A percentile compares a stretch with the other conserved stretches of the same genome.
Evolutionary conservation across 2,113 vertebrate genomes (phyloP).

Genomic region (Platysteira castanea): DNA sequence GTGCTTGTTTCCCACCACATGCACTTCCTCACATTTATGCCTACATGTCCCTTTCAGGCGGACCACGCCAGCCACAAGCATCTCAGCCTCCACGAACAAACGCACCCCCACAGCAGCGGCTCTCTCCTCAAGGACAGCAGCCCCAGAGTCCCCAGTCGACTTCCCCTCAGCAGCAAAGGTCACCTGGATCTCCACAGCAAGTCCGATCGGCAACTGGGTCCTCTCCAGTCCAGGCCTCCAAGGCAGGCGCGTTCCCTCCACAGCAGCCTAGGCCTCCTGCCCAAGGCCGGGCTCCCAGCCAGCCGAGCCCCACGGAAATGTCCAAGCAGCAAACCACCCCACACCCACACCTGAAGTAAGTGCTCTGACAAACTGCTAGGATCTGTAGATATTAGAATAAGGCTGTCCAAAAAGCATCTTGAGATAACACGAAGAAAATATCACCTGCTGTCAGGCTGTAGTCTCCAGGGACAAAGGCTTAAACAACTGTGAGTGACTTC

Average conservation of each 20-base stretch:
- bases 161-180: slow-evolving; percentile 86
- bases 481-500: background rate
- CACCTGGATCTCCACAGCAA: slow-evolving; percentile 90
- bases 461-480: background rate
- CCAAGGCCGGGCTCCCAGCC: slow-evolving; percentile 73
- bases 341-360: slow-evolving; percentile 90
- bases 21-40: background rate
- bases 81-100: slow-evolving; percentile 66
- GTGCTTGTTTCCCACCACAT: background rate
- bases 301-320: slow-evolving; percentile 67
- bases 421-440: background rate
- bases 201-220: slow-evolving; percentile 80
- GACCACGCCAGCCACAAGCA: slow-evolving; percentile 78
- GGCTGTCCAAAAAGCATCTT: background rate
- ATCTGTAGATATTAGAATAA: background rate
- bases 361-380: background rate
- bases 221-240: slow-evolving; percentile 87
- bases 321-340: slow-evolving; percentile 75
- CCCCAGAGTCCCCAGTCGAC: slow-evolving; percentile 74
- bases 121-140: slow-evolving; percentile 80
- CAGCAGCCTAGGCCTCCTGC: slow-evolving; percentile 67
- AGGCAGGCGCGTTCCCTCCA: slow-evolving; percentile 77
- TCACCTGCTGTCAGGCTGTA: background rate
- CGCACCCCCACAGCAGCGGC: slow-evolving; percentile 71
- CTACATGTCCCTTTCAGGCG: slow-evolving; percentile 67